phyloP scores from a whole-genome alignment of 2,888 invertebrate species.

The Clitarchus hookeri region DNA sequence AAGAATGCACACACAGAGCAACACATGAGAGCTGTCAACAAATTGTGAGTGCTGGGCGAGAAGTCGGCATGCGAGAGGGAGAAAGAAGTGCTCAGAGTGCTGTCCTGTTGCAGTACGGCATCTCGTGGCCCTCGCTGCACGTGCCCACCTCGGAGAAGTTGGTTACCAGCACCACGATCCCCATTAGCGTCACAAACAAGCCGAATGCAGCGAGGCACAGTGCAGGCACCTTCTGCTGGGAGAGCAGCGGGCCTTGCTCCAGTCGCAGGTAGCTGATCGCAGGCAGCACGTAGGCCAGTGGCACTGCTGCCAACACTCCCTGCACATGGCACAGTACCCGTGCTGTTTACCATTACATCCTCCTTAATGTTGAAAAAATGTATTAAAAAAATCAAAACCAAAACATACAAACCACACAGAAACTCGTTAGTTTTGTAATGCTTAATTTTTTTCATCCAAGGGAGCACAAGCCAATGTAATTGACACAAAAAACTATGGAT shows the following conservation, averaged over 20 bases:
- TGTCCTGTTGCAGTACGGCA: conserved; percentile 62
- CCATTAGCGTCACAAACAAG: conserved; percentile 63
- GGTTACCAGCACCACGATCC: conserved; percentile 62
- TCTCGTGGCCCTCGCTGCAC: conserved; percentile 68
- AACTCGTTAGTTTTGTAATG: no score
- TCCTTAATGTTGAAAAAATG: no score
- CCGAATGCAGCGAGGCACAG: conserved; percentile 72
- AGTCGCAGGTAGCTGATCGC: conserved; percentile 77
- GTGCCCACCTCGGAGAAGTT: conserved; percentile 58
- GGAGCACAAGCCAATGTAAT: no score
- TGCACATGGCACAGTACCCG: conserved; percentile 48
- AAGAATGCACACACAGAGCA: background rate
- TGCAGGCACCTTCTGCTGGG: conserved; percentile 71
- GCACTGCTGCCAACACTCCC: conserved; percentile 82
- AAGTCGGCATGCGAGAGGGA: background rate
- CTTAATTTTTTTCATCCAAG: no score
- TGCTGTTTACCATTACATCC: no score
- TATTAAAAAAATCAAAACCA: no score
- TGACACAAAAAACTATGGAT: no score
- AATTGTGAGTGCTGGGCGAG: no score
- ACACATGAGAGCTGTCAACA: background rate
- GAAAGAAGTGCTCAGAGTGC: background rate
- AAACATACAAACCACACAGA: no score
- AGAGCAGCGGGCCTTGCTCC: conserved; percentile 70
- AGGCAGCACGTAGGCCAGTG: conserved; percentile 80